Evolutionary conservation across 1,140 invertebrate species (phyloP), one percentile per base, ranked within the genome.

Genomic region (Teleogryllus occipitalis): DNA sequence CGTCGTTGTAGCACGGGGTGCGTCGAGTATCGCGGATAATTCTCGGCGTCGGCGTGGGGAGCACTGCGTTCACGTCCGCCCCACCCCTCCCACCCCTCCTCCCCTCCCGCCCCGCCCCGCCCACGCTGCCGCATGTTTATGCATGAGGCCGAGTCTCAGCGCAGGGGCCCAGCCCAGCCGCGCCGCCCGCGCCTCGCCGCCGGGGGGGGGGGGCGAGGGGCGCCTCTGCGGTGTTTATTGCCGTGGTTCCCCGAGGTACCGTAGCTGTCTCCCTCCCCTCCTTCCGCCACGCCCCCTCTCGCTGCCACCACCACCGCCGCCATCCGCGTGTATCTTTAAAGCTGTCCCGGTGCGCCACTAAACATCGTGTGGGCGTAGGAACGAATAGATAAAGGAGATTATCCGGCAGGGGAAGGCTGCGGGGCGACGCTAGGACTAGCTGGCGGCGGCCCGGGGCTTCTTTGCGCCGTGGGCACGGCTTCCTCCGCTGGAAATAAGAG

Each of bases 381-480:
- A 65, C 10, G 54, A 65, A 65, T 65, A 65, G 54, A 65, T 65
- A 65, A 65, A 65, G 54, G 54, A 65, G 54, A 65, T 65, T 65
- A 65, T 65, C 54, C 18, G 54, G 54, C 18, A 3, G 54, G 10
- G 54, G 10, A 14, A 65, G 54, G 54, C 10, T 65, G 18, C 18
- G 10, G 54, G 0, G 54, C 54, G 10, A 18, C 27, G 54, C 10
- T 10, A 65, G 18, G 54, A 65, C 10, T 10, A 65, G 54, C 18
- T 65, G 10, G 54, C 54, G 54, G 54, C 18, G 54, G 54, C 18
- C 54, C 18, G 18, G 54, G 18, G 54, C 10, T 65, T 65, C 54
- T 65, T 65, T 18, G 54, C 10, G 54, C 18, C 10, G 10, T 10
- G 10, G 54, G 18, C 18, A 18, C 54, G 10, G 54, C 18, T 65